phyloP scores from a whole-genome alignment of 1,140 invertebrate genomes.

The Lasioglossum albipes region DNA sequence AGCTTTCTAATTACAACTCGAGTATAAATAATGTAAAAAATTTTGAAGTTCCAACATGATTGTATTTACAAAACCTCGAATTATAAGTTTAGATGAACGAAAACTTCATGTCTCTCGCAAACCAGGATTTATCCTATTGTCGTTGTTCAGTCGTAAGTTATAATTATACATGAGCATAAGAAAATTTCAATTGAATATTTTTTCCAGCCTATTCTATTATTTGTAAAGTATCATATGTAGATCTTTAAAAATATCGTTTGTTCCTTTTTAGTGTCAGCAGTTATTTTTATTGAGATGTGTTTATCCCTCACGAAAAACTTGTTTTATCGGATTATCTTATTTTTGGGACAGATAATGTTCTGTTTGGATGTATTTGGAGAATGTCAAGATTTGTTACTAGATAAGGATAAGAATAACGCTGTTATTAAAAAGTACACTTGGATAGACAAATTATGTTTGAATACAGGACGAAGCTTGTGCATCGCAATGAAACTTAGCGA shows the following conservation, averaged over 20 bases:
- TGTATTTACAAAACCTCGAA: slow-evolving; percentile 54
- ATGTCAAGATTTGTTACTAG: slow-evolving; percentile 66
- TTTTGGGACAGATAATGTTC: slow-evolving; percentile 65
- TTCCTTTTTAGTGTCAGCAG: slow-evolving; percentile 55
- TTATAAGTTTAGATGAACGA: slow-evolving; percentile 57
- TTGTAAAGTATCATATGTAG: not conserved
- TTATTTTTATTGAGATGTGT: slow-evolving; percentile 57
- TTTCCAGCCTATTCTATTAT: not conserved
- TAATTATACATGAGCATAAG: slow-evolving; percentile 14
- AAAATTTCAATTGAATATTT: not conserved
- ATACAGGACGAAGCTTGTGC: slow-evolving; percentile 31
- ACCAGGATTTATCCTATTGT: slow-evolving; percentile 59
- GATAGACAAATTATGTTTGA: slow-evolving; percentile 60
- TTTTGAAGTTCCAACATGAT: slow-evolving; percentile 55
- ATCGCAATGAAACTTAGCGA: slow-evolving; percentile 59
- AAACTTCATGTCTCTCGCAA: slow-evolving; percentile 67
- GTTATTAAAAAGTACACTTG: slow-evolving; percentile 57
- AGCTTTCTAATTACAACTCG: not conserved
- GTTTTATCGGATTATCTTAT: slow-evolving; percentile 49
- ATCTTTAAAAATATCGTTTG: not conserved
- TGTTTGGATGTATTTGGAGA: slow-evolving; percentile 64
- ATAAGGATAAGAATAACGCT: slow-evolving; percentile 61
- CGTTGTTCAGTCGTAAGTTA: slow-evolving; percentile 64
- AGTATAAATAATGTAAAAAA: slow-evolving; percentile 22
- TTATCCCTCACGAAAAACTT: slow-evolving; percentile 52